Base-by-base conservation (phyloP, 1,140 invertebrate species). In the Scaptomyza graminum region DNA sequence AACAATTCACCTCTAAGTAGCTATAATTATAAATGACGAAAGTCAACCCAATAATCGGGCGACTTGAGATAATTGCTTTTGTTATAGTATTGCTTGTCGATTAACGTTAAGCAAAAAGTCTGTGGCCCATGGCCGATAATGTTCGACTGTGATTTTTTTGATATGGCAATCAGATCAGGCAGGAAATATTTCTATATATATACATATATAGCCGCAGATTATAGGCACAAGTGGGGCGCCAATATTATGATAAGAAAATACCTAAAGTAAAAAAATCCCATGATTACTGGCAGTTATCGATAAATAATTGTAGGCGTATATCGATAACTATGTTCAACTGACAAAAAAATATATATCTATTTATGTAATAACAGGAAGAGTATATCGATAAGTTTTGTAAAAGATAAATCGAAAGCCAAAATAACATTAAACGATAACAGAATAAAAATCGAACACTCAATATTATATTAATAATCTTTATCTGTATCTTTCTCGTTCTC, bases 11-110 rank as follows among this genome's bases (percentile, higher is more conserved):
- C 64, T 44, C 28, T 5, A n/a, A n/a, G n/a, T n/a, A n/a, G 77
- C 81, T 85, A 85, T 87, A 85, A 87, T 85, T 85, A 87, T 87
- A 78, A 78, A 85, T 85, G 82, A 85, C 82, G 78, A 87, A 87
- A 88, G 69, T 74, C 56, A 65, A 66, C 46, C 43, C 47, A 59
- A 66, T 55, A 52, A 66, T 71, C 68, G 55, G 25, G 28, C 63
- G 65, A 73, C 64, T 73, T 57, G 15, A 73, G 70, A 62, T 71
- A 52, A 31, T 46, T 37, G 61, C 41, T 46, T n/a, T 25, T 13
- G 51, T 61, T 31, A 9, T 52, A 34, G n/a, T 52, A 34, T 46
- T 16, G 15, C 9, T 67, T 67, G 15, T 37, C 51, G 50, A 54
- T 55, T 64, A 44, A 54, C 37, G 67, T 61, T 56, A 12, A 44